Base-by-base conservation (phyloP, 2,888 invertebrate species). In the Phrixothrix hirtus region DNA sequence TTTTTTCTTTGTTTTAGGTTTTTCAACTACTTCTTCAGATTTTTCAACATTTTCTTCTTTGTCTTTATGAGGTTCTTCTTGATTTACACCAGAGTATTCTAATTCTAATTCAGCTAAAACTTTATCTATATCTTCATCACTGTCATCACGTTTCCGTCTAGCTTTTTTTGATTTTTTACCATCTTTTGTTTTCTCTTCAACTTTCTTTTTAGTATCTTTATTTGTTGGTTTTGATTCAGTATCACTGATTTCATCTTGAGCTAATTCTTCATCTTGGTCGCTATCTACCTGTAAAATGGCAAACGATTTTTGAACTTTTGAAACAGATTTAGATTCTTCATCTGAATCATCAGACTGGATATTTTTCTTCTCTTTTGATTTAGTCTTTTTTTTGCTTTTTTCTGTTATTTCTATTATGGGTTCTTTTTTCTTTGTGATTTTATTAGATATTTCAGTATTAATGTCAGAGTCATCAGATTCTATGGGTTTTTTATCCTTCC, bases 61-160 rank as follows among this genome's bases (percentile, higher is more conserved):
- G 41, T 69, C 69, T 59, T 77, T 79, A 44, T 67, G 64, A 30
- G 70, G 64, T 69, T 66, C 77, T 55, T 83, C 80, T 57, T 78
- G 77, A 65, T 84, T 82, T 1, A 79, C 78, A 11, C 86, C 89
- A 38, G 86, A 79, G 76, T 90, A 88, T 78, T 92, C 92, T 77
- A 89, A 79, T 75, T 88, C 87, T 57, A 92, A 76, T 75, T 92
- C 91, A 7, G 91, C 92, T 56, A 92, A 75, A 53, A 89, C 87
- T 75, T 89, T 89, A 66, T 92, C 92, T 53, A 92, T 77, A 71
- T 92, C 92, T 56, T 89, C 89, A 72, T 88, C 87, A 67, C 88
- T 88, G 44, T 88, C 88, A 64, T 86, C 84, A 60, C 84, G 85
- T 77, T 87, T 89, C 67, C 85, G 83, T 68, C 84, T 85, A 2